phyloP scores from a whole-genome alignment of 2,888 invertebrate species.

The Diadromus collaris region DNA sequence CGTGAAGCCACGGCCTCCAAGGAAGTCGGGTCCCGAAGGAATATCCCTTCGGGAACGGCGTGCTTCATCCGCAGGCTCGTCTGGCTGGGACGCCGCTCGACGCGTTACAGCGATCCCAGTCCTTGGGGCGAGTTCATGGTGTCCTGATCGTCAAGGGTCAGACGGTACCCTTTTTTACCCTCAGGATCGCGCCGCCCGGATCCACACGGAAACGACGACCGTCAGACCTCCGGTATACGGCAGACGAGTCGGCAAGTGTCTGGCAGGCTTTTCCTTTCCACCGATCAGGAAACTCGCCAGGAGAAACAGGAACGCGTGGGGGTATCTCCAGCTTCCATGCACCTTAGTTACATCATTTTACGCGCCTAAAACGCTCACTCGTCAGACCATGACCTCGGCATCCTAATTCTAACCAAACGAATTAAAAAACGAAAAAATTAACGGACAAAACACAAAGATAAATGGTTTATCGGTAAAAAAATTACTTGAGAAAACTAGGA shows the following conservation, averaged over 20 bases:
- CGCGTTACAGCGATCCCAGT: constrained; percentile 37
- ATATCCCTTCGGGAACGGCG: constrained; percentile 31
- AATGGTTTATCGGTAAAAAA: not conserved
- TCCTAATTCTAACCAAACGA: not conserved
- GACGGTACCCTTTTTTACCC: constrained; percentile 76
- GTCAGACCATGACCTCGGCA: not conserved
- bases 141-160: constrained; percentile 79
- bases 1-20: constrained; percentile 69
- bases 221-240: not conserved
- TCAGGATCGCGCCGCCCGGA: constrained; percentile 49
- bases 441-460: not conserved
- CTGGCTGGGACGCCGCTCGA: not conserved
- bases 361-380: not conserved
- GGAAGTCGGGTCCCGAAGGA: constrained; percentile 60
- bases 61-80: constrained; percentile 40
- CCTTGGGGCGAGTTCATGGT: constrained; percentile 68
- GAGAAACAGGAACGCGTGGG: constrained; percentile 39
- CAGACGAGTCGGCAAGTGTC: not conserved
- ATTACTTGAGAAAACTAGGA: not conserved
- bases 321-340: not conserved
- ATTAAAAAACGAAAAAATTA: not conserved
- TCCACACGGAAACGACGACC: constrained; percentile 2
- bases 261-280: constrained; percentile 9
- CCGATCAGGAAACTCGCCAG: constrained; percentile 18
- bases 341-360: not conserved